Conservation (phyloP, 2,113 vertebrate genomes). For the Aegithalos caudatus region DNA sequence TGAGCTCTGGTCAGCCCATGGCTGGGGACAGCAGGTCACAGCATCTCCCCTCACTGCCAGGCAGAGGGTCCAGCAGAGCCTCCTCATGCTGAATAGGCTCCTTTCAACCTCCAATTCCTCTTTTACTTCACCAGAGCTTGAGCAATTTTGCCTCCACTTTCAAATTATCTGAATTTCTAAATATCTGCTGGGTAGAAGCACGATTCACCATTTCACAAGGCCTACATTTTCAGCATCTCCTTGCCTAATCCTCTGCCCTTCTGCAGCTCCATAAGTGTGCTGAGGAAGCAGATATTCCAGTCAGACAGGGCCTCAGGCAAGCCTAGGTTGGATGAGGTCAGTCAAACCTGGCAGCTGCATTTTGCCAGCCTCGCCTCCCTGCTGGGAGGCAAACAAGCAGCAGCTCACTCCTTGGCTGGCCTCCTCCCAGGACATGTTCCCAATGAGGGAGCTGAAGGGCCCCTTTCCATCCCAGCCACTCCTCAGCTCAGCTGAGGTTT, state of each 20-base stretch:
- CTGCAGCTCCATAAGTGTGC: neutral
- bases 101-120: neutral
- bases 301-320: neutral
- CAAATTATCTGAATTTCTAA: neutral
- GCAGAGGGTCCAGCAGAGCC: neutral
- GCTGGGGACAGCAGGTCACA: fast-evolving
- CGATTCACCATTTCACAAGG: neutral
- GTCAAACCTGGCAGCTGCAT: neutral
- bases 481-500: neutral
- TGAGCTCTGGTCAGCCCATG: fast-evolving
- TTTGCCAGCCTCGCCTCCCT: neutral
- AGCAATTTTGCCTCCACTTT: neutral
- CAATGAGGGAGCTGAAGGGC: neutral
- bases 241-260: neutral
- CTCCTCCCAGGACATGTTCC: neutral
- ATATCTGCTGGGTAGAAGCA: neutral
- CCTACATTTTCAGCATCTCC: neutral
- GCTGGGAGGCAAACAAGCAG: neutral
- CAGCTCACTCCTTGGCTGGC: neutral
- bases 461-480: neutral
- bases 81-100: fast-evolving
- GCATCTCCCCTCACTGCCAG: neutral
- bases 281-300: neutral
- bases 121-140: neutral
- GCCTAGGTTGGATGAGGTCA: neutral